A percentile compares a stretch with the other conserved stretches of the same genome.
Conservation (phyloP, 2,113 vertebrate species). For the Sula dactylatra region DNA sequence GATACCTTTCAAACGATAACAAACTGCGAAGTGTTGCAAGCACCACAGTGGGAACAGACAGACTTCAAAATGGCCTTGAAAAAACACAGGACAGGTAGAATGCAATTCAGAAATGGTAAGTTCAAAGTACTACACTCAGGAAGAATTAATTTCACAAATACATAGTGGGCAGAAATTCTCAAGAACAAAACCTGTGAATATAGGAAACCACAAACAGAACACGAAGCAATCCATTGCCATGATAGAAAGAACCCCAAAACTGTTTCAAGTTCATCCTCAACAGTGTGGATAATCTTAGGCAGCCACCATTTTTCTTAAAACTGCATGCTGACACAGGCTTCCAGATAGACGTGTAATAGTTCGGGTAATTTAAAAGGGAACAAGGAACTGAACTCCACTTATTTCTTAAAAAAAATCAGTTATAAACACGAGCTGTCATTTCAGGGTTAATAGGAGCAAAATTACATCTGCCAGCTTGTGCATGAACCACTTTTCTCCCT, state of each 20-base stretch:
- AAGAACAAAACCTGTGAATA: neutral
- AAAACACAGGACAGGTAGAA: neutral
- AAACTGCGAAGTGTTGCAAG: neutral
- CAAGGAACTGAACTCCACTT: neutral
- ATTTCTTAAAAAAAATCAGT: neutral
- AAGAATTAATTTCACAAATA: neutral
- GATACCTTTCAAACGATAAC: neutral
- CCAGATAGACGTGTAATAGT: neutral
- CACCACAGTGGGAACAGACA: neutral
- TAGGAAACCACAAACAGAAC: neutral
- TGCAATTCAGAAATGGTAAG: neutral
- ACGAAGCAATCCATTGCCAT: neutral
- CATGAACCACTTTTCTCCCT: neutral
- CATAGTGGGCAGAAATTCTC: neutral
- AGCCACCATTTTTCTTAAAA: neutral
- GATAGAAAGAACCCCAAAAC: neutral
- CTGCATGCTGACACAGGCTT: neutral
- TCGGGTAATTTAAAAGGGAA: neutral
- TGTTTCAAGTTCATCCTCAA: neutral
- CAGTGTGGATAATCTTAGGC: neutral
- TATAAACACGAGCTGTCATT: neutral
- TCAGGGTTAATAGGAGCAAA: neutral
- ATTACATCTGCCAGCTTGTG: neutral
- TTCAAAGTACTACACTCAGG: neutral
- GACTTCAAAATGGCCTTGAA: neutral